A percentile compares a stretch with the other conserved stretches of the same genome.
These are phyloP conservation scores for Sinocyclocheilus anophthalmus DNA, from an alignment of 2,113 vertebrate genomes.

Conservation along the genomic window DNA sequence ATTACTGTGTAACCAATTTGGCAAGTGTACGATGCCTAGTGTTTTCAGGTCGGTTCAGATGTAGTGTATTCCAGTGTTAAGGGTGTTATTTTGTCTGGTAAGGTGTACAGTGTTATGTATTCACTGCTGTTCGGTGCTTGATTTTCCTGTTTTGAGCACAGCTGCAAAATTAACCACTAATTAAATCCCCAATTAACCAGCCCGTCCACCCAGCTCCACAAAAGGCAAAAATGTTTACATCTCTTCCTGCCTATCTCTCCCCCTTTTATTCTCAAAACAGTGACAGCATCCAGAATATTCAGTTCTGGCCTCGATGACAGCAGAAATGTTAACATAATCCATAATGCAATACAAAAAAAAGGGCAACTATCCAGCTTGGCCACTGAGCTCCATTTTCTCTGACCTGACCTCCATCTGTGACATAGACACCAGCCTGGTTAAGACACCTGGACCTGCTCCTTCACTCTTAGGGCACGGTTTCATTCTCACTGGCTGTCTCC, in stretches of 20 bases:
- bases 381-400: slow-evolving; percentile 17
- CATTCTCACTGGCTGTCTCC: background rate
- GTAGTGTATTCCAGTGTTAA: background rate
- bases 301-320: slow-evolving; percentile 16
- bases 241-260: slow-evolving; percentile 48
- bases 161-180: slow-evolving; percentile 75
- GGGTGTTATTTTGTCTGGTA: background rate
- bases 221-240: slow-evolving; percentile 56
- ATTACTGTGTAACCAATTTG: background rate
- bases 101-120: slow-evolving; percentile 12
- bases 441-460: slow-evolving; percentile 41
- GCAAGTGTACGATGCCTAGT: background rate
- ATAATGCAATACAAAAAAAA: slow-evolving; percentile 48
- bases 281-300: slow-evolving; percentile 34
- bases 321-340: slow-evolving; percentile 11
- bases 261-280: slow-evolving; percentile 23
- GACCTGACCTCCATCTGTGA: slow-evolving; percentile 45
- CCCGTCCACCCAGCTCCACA: slow-evolving; percentile 62
- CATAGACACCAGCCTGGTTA: slow-evolving; percentile 35
- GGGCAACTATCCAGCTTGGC: slow-evolving; percentile 44
- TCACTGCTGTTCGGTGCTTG: background rate
- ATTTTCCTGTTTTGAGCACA: slow-evolving; percentile 58
- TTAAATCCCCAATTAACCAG: slow-evolving; percentile 76
- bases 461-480: slow-evolving; percentile 16
- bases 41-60: background rate